Base-by-base conservation (phyloP, 2,797 vertebrate genomes). In the Tenualosa thibaudeaui region DNA sequence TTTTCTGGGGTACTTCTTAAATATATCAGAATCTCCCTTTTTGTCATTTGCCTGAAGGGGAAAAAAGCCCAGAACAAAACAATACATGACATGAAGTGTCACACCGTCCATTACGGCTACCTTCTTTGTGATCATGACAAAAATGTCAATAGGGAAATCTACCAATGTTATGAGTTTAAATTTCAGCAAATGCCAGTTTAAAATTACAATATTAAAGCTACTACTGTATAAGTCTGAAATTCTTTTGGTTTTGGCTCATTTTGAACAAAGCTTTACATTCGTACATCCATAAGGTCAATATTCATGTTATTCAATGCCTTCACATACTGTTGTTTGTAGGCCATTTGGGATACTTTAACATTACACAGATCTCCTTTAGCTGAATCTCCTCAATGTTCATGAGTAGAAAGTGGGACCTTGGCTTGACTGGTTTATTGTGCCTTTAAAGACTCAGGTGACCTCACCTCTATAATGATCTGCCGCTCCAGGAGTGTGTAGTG, bases 401-500 rank as follows among this genome's bases (percentile, higher is more conserved):
- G 17, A 68, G 2, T 31, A 31, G 37, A 31, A 71, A 31, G 10
- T 13, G 26, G 65, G 8, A 17, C 13, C 12, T 60, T 22, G 22
- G 58, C 22, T n/a, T 22, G 58, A 60, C 58, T 60, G 10, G 62
- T 68, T 1, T 31, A 31, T 1, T 43, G 37, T 78, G 71, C 17
- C 40, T 9, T 7, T 22, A 5, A 46, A 5, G 37, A 2, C 22
- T 46, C 50, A 71, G 71, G 43, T 86, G 50, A 51, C 7, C 93
- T 91, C 84, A 99, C 98, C 96, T 99, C 98, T 26, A 99, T 97
- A 86, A 99, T 96, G 89, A 99, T 97, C 94, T 99, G 98, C 81
- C 97, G 93, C 89, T 99, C 98, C 93, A 99, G 93, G 82, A 99
- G 94, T 0, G 97, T 98, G 86, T 96, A 98, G 90, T 99, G 98